phyloP scores from a whole-genome alignment of 2,888 invertebrate species.

The Pachycephus smyrnensis region DNA sequence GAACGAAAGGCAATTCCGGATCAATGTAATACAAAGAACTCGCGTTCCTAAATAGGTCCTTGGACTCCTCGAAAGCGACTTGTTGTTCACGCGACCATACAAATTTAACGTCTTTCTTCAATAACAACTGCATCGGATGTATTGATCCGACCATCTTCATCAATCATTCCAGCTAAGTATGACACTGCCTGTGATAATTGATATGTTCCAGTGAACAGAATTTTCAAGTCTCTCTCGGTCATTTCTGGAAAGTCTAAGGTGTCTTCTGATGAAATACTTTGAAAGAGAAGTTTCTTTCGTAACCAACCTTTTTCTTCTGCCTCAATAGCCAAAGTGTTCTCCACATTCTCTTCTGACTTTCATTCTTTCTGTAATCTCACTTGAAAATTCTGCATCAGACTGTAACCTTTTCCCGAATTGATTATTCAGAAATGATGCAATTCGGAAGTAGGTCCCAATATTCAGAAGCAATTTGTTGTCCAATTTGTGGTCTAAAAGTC shows the following conservation, averaged over 20 bases:
- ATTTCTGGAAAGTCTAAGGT: conserved; percentile 33
- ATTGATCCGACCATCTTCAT: conserved; percentile 31
- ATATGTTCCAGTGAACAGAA: conserved; percentile 35
- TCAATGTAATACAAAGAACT: too few species aligned
- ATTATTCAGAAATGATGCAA: conserved; percentile 28
- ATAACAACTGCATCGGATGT: too few species aligned
- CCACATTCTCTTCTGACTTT: conserved; percentile 11
- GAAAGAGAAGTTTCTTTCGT: conserved; percentile 24
- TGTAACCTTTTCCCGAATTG: conserved; percentile 32
- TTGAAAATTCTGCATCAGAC: conserved; percentile 22
- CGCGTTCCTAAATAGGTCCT: too few species aligned
- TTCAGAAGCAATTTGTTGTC: conserved; percentile 31
- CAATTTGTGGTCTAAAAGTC: conserved; percentile 27
- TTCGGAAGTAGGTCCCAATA: conserved; percentile 21
- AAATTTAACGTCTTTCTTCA: too few species aligned
- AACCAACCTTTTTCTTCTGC: conserved; percentile 23
- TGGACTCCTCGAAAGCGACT: too few species aligned
- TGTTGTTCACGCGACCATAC: too few species aligned
- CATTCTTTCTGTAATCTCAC: conserved; percentile 22
- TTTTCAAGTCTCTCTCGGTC: conserved; percentile 27
- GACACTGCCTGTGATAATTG: conserved; percentile 35
- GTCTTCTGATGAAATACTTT: conserved; percentile 20
- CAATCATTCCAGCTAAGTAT: conserved; percentile 36
- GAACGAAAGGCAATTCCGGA: too few species aligned
- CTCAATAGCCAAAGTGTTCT: conserved; percentile 28